phyloP scores from a whole-genome alignment of 1,140 invertebrate genomes.

The Drepana arcuata region DNA sequence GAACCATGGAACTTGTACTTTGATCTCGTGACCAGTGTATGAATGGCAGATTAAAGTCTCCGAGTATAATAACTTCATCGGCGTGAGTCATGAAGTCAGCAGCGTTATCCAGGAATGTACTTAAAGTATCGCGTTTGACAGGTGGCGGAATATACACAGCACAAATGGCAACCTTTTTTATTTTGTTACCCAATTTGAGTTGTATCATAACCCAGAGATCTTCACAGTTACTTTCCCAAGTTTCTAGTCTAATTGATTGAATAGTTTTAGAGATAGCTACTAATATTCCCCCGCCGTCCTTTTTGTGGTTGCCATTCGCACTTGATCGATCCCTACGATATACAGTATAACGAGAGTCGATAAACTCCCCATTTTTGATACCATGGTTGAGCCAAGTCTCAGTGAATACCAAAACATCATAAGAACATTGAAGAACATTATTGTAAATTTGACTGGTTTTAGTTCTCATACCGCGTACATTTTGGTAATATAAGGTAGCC shows the following conservation, averaged over 20 bases:
- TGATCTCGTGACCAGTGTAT: background rate
- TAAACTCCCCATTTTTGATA: background rate
- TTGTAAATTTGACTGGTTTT: background rate
- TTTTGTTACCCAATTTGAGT: background rate
- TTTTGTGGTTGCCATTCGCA: background rate
- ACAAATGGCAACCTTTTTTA: background rate
- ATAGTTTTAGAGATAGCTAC: background rate
- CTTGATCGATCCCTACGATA: background rate
- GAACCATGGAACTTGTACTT: background rate
- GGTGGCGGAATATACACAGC: background rate
- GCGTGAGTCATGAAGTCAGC: background rate
- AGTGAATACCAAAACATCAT: background rate
- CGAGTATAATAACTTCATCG: background rate
- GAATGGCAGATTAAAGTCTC: background rate
- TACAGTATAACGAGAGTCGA: background rate
- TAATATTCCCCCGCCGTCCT: background rate
- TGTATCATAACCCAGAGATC: background rate
- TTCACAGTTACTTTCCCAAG: background rate
- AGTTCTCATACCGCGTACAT: too few relatives aligned
- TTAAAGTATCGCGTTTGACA: background rate
- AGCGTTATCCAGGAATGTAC: background rate
- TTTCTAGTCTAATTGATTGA: background rate
- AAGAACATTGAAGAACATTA: background rate
- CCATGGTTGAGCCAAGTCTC: background rate
- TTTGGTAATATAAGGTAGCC: background rate